Evolutionary conservation across 2,797 vertebrate species (phyloP), one percentile per base, ranked within the genome.

Genomic region (Tamandua tetradactyla): DNA sequence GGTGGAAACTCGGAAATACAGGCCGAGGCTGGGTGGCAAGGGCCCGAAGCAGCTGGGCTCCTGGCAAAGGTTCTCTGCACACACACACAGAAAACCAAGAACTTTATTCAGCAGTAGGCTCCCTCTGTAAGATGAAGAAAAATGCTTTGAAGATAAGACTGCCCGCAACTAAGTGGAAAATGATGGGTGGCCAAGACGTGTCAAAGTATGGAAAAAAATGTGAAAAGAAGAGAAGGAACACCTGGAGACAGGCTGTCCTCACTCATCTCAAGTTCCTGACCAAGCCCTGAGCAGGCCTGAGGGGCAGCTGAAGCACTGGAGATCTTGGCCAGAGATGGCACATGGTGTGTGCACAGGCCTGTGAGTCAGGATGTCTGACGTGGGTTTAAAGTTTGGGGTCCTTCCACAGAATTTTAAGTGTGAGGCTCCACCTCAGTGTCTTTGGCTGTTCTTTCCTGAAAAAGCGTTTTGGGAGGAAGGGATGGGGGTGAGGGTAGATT

Each of bases 101-200:
- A 74, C 83, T 93, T 78, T 40, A 89, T 82, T 81, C 74, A 75
- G 61, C 87, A 85, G 23, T 82, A 62, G 37, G 62, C 80, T 95
- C 93, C 76, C 81, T 88, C 71, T 69, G 79, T 55, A 74, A 89
- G 32, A 87, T 17, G 1, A 86, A 79, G 66, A 7, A 85, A 94
- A 96, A 72, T 52, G 18, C 94, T 97, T 94, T 93, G 95, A 97
- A 96, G 95, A 95, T 91, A 97, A 97, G 91, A 55, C 88, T 71
- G 78, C 94, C 92, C 52, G 4, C 80, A 87, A 69, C 90, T 83
- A 90, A 96, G 94, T 89, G 89, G 96, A 96, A 98, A 96, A 66
- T 82, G 88, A 85, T n/a, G 95, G 79, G 85, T 95, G 95, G 88
- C 94, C 91, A 93, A 94, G 93, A 92, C 79, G 61, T 5, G 15